Percentiles rank a stretch among this genome's conserved stretches.
phyloP scores from a whole-genome alignment of 2,113 vertebrate genomes.

The Phocoena sinus region DNA sequence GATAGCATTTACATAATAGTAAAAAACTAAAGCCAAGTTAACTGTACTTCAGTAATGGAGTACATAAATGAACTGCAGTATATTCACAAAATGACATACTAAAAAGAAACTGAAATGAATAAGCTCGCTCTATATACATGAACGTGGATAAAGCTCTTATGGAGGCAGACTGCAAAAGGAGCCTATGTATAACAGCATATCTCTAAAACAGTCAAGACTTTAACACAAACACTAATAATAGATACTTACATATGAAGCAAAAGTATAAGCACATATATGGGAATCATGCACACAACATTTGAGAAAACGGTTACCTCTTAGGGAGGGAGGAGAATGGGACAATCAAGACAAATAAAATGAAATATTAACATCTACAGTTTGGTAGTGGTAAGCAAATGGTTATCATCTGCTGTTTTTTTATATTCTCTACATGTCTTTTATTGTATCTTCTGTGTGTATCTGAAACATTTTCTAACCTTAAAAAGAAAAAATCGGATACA shows the following conservation, averaged over 20 bases:
- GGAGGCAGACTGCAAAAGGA: neutral
- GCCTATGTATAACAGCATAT: neutral
- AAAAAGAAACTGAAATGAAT: neutral
- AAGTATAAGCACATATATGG: neutral
- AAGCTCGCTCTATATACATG: neutral
- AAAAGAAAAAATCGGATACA: neutral
- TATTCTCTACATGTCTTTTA: neutral
- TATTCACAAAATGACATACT: neutral
- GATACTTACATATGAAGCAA: neutral
- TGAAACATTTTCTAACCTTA: neutral
- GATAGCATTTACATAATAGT: neutral
- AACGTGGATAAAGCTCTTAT: neutral
- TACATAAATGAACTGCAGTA: neutral
- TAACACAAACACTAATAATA: neutral
- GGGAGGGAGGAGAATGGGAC: neutral
- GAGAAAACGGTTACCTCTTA: neutral
- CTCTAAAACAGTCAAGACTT: neutral
- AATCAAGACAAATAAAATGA: neutral
- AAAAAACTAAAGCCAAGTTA: neutral
- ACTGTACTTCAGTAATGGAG: neutral
- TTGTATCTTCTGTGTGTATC: neutral
- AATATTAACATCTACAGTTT: neutral
- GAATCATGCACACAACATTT: neutral
- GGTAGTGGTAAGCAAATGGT: neutral
- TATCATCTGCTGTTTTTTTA: neutral